Conservation (phyloP, 1,140 invertebrate genomes). For the Lepidurus packardi region DNA sequence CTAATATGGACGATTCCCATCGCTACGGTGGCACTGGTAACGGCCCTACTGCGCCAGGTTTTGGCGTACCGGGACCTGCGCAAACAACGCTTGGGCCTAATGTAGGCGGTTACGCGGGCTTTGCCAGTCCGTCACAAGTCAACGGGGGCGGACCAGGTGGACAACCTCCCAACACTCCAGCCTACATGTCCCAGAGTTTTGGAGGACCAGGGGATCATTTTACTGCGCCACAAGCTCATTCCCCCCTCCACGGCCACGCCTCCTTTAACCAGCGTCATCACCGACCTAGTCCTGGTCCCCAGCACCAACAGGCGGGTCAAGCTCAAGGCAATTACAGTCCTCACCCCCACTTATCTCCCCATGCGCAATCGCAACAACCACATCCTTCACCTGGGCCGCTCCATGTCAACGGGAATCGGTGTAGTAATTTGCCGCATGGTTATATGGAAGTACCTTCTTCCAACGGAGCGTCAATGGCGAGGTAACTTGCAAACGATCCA, state of each 20-base stretch:
- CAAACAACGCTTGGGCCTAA: background rate
- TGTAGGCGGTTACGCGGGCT: background rate
- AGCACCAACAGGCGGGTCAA: constrained; percentile 5
- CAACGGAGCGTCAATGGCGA: constrained; percentile 21
- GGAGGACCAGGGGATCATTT: constrained; percentile 11
- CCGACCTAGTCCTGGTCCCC: constrained; percentile 25
- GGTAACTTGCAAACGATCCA: background rate
- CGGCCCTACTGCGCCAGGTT: background rate
- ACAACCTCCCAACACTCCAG: background rate
- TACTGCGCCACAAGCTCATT: constrained; percentile 11
- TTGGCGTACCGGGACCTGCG: background rate
- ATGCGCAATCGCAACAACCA: background rate
- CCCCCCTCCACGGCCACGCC: background rate
- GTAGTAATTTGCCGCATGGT: constrained; percentile 20
- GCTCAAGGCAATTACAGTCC: constrained; percentile 24
- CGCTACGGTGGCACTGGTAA: background rate
- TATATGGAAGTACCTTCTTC: constrained; percentile 22
- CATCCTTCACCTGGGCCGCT: constrained; percentile 28
- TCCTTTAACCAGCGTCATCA: background rate
- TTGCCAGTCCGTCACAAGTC: background rate
- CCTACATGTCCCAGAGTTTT: background rate
- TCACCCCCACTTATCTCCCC: background rate
- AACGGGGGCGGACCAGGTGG: background rate
- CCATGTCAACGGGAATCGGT: constrained; percentile 14
- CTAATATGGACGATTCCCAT: constrained; percentile 8